Evolutionary conservation across 2,888 invertebrate species (phyloP).

Genomic region (Cataglyphis cursor): DNA sequence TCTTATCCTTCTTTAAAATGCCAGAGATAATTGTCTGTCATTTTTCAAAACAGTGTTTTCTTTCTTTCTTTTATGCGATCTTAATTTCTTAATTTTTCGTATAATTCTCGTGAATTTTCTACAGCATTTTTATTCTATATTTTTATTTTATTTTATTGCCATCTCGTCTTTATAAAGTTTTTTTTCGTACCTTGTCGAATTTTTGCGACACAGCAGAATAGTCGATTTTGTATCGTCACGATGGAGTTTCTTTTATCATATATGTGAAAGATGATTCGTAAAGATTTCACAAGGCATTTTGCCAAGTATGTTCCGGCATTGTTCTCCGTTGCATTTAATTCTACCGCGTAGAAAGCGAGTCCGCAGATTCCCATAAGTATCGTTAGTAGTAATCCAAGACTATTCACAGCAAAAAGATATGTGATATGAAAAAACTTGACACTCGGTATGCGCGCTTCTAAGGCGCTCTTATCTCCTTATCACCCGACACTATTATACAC

Average conservation of each 20-base stretch:
- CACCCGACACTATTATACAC: conserved; percentile 50
- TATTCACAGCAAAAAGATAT: conserved; percentile 47
- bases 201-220: background rate
- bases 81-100: background rate
- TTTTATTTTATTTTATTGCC: too few species aligned
- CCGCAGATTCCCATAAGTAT: conserved; percentile 62
- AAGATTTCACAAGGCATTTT: conserved; percentile 36
- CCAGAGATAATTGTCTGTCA: background rate
- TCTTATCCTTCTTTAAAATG: background rate
- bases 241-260: conserved; percentile 1
- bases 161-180: background rate
- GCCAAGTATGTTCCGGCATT: conserved; percentile 16
- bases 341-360: conserved; percentile 28
- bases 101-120: background rate
- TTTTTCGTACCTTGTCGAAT: background rate
- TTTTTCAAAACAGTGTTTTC: background rate
- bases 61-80: background rate
- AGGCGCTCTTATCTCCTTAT: conserved; percentile 67
- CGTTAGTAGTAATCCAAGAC: conserved; percentile 66
- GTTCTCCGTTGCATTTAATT: conserved; percentile 36
- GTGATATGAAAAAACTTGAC: conserved; percentile 71
- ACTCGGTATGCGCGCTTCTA: conserved; percentile 57
- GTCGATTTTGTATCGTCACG: background rate
- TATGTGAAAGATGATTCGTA: background rate
- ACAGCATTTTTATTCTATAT: background rate